Percentiles rank a stretch among this genome's conserved stretches.
phyloP scores from a whole-genome alignment of 1,140 invertebrate genomes.

The Anoplolepis gracilipes region DNA sequence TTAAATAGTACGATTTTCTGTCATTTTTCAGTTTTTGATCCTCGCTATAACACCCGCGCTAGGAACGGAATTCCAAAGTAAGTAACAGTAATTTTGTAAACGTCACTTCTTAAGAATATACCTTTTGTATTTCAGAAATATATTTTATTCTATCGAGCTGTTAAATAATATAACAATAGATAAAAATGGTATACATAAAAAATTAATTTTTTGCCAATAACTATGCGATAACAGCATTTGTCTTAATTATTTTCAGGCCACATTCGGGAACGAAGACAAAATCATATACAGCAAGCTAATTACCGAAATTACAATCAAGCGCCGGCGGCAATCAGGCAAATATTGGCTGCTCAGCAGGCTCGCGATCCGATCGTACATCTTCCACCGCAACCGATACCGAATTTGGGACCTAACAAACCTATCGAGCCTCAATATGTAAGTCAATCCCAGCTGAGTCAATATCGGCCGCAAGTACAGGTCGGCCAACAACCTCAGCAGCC shows the following conservation, averaged over 20 bases:
- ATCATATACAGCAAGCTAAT: constrained; percentile 58
- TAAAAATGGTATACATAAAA: neutral
- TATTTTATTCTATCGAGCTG: neutral
- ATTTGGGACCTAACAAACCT: constrained; percentile 62
- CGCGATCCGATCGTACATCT: constrained; percentile 80
- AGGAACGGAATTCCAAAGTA: constrained; percentile 28
- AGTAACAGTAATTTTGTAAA: constrained; percentile 24
- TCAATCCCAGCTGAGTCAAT: constrained; percentile 60
- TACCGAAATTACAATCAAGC: constrained; percentile 79
- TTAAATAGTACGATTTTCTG: neutral
- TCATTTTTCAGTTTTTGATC: constrained; percentile 47
- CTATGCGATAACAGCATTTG: neutral
- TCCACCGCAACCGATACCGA: constrained; percentile 75
- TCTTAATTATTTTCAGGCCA: constrained; percentile 62
- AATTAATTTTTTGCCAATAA: neutral
- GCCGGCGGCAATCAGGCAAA: constrained; percentile 78
- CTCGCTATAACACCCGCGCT: constrained; percentile 46
- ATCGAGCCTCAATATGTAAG: constrained; percentile 54
- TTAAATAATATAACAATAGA: neutral
- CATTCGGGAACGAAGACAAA: constrained; percentile 72
- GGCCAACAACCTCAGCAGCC: constrained; percentile 73
- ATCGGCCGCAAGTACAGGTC: constrained; percentile 71
- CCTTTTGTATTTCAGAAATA: neutral
- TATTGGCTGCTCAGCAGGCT: constrained; percentile 78
- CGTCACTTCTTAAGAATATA: neutral